Conservation (phyloP, 2,888 invertebrate genomes). For the Polydrusus pterygomalis region DNA sequence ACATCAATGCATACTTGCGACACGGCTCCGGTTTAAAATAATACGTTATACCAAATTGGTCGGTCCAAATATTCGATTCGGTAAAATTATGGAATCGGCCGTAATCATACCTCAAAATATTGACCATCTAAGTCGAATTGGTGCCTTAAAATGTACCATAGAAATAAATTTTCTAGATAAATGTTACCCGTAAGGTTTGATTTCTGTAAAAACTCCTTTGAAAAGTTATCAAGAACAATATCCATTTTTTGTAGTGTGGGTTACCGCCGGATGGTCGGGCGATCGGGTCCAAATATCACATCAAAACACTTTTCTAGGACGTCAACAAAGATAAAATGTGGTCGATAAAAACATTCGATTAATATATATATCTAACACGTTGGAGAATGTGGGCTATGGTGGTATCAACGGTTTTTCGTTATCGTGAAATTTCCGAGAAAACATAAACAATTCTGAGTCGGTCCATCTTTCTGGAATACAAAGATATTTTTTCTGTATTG, state of each 20-base stretch:
- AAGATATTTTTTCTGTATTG: no score
- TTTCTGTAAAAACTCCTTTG: neutral
- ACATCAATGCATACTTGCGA: neutral
- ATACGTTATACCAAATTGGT: neutral
- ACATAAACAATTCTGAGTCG: neutral
- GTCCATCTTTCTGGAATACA: no score
- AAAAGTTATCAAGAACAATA: neutral
- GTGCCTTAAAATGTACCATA: neutral
- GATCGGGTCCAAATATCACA: neutral
- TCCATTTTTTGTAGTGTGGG: neutral
- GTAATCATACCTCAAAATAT: neutral
- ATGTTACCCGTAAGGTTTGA: neutral
- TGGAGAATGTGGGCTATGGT: neutral
- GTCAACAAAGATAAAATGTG: neutral
- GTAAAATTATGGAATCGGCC: no score
- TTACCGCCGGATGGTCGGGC: neutral
- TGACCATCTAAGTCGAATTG: neutral
- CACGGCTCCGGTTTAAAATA: no score
- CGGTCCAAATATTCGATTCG: neutral
- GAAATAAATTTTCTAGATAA: neutral
- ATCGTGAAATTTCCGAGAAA: neutral
- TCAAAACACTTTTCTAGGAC: neutral
- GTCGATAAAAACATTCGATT: neutral
- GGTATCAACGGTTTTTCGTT: neutral
- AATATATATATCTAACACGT: neutral